Percentiles rank a stretch among this genome's conserved stretches.
These are phyloP conservation scores for Augochlora pura DNA, from an alignment of 1,140 invertebrate genomes.

Conservation along the genomic window DNA sequence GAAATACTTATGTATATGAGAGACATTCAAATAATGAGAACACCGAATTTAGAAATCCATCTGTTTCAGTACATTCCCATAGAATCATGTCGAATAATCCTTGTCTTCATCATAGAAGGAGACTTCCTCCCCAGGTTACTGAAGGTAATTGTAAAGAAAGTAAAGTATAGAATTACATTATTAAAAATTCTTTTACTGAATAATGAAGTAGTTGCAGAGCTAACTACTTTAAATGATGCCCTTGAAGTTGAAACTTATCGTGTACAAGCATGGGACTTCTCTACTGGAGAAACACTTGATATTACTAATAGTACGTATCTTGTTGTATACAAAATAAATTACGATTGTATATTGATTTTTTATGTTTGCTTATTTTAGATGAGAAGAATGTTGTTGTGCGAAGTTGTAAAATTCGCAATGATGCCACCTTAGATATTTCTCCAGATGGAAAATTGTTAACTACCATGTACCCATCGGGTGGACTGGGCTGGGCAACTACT, in stretches of 20 bases:
- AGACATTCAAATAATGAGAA: not conserved
- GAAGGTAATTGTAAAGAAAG: not conserved
- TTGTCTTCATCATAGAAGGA: no score
- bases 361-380: conserved; percentile 77
- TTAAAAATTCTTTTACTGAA: no score
- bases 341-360: conserved; percentile 14
- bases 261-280: conserved; percentile 92
- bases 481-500: conserved; percentile 80
- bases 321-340: not conserved
- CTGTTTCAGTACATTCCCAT: no score
- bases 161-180: not conserved
- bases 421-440: conserved; percentile 92
- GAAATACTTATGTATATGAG: no score
- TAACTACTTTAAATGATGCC: conserved; percentile 60
- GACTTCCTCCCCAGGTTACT: no score
- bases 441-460: conserved; percentile 89
- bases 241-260: conserved; percentile 82
- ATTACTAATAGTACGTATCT: conserved; percentile 85
- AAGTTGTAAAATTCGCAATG: conserved; percentile 92
- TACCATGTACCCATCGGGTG: conserved; percentile 85
- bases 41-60: not conserved
- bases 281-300: conserved; percentile 85
- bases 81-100: not conserved
- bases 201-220: conserved; percentile 54
- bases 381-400: conserved; percentile 89